Base-by-base conservation (phyloP, 2,113 vertebrate species). In the Mirza zaza region DNA sequence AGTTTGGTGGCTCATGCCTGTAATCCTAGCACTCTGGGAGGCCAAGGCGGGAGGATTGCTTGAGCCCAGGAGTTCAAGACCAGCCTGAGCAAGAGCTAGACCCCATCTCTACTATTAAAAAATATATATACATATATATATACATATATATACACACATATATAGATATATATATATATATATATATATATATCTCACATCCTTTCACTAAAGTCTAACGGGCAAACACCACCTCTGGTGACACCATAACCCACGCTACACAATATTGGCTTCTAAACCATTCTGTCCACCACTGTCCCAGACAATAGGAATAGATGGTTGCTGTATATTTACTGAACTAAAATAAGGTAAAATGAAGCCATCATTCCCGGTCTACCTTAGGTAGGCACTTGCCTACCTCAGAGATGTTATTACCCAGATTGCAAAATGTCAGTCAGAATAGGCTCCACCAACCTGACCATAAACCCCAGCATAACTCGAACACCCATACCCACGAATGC, bases 281-380 rank as follows among this genome's bases (percentile, higher is more conserved):
- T 23, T 73, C 50, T 77, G 23, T 39, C 52, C 42, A 23, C 45
- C 57, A 29, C 17, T 73, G 42, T 48, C 50, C 52, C 61, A 18
- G 32, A 68, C 4, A n/a, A 42, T 2, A 73, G 34, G 34, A 68
- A 67, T 50, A 42, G 9, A 63, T 45, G 21, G 50, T 0, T 57
- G 42, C 7, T n/a, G 27, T 79, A 36, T 81, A 86, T 42, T 90
- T 94, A 61, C 17, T 87, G 61, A 90, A 57, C 85, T 67, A 23
- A 87, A 76, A 45, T 25, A 42, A 93, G 32, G 50, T 68, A 94
- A 94, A 75, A 50, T 29, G 70, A 84, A 95, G 45, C 18, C 67
- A 95, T 18, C 29, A n/a, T 42, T 76, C 52, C 14, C 23, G 65
- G 68, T 5, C 87, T 59, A 79, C 70, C 36, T 81, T 68, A 91